Evolutionary conservation across 53 echinoderm and acorn worm species (phyloP).

Genomic region (Apostichopus leukothele): DNA sequence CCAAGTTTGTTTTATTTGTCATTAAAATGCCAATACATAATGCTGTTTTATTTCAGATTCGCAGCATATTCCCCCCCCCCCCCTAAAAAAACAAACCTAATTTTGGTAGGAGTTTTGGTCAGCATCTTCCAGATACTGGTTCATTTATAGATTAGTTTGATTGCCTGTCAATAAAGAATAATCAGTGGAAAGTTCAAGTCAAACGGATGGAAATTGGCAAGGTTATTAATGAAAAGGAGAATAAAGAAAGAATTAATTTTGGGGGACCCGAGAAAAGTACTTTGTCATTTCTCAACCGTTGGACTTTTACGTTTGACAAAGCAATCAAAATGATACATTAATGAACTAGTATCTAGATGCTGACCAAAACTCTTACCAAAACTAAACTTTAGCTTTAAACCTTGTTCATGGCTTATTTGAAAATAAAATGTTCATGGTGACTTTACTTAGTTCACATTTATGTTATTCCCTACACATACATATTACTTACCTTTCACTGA

Average conservation of each 20-base stretch:
- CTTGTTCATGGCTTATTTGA: slow-evolving; percentile 15
- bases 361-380: slow-evolving; percentile 20
- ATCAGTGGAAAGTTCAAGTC: neutral
- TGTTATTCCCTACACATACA: slow-evolving; percentile 19
- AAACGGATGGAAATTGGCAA: neutral
- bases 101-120: slow-evolving; percentile 1
- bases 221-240: neutral
- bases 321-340: slow-evolving; percentile 2
- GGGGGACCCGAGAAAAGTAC: slow-evolving; percentile 26
- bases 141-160: slow-evolving; percentile 24
- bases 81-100: neutral
- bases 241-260: slow-evolving; percentile 19
- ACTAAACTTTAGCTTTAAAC: neutral
- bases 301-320: neutral
- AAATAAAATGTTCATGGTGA: neutral
- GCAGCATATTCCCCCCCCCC: neutral
- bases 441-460: slow-evolving; percentile 4
- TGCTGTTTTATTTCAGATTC: neutral
- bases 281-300: slow-evolving; percentile 15
- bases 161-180: neutral
- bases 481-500: neutral
- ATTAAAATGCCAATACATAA: slow-evolving; percentile 1
- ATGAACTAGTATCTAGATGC: slow-evolving; percentile 2
- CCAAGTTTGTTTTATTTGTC: neutral
- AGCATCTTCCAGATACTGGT: slow-evolving; percentile 21